These are phyloP conservation scores for Cheilosia scutellata DNA, from an alignment of 2,888 invertebrate genomes.

Conservation along the genomic window DNA sequence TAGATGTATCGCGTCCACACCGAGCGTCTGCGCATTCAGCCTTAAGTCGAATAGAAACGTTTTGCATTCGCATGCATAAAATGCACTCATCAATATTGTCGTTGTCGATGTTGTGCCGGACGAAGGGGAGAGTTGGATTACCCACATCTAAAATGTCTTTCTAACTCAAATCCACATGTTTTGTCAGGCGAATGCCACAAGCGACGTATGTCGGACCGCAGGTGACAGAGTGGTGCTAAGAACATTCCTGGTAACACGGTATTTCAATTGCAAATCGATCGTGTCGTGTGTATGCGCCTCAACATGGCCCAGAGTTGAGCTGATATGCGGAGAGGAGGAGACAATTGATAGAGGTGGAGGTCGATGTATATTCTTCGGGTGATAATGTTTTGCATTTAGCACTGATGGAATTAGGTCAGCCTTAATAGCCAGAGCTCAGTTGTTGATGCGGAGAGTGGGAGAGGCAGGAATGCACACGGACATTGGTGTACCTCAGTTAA, in stretches of 20 bases:
- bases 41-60: conserved; percentile 4
- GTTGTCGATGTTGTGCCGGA: conserved; percentile 6
- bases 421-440: conserved; percentile 43
- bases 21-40: neutral
- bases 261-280: conserved; percentile 75
- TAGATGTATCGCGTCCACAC: conserved; percentile 28
- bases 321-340: neutral
- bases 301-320: no score
- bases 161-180: conserved; percentile 65
- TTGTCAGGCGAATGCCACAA: conserved; percentile 63
- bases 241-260: conserved; percentile 63
- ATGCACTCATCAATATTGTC: conserved; percentile 12
- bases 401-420: conserved; percentile 63
- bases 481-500: neutral
- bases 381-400: conserved; percentile 67
- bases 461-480: neutral
- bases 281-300: conserved; percentile 13
- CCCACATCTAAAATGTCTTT: conserved; percentile 9
- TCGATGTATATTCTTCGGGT: conserved; percentile 27
- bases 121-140: neutral
- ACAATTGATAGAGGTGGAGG: conserved; percentile 26
- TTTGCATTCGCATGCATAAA: conserved; percentile 10
- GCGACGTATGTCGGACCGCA: conserved; percentile 67
- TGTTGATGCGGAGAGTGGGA: neutral
- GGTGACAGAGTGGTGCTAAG: conserved; percentile 66